Evolutionary conservation across 2,888 invertebrate species (phyloP).

Genomic region (Pterostichus niger): DNA sequence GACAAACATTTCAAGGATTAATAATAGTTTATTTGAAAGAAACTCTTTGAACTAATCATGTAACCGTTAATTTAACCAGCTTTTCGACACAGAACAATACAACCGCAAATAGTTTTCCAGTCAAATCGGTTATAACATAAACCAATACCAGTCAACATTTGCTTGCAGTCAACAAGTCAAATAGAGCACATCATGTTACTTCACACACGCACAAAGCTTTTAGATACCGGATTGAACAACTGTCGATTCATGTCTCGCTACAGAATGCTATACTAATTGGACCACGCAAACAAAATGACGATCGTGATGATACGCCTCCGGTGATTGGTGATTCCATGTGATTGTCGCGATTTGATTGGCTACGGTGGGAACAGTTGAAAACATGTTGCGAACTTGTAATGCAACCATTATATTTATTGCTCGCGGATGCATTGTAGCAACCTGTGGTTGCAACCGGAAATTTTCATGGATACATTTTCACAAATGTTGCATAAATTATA

Average conservation of each 20-base stretch:
- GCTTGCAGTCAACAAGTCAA: not conserved
- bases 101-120: constrained; percentile 8
- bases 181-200: not conserved
- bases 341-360: constrained; percentile 21
- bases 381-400: constrained; percentile 3
- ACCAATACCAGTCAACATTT: constrained; percentile 17
- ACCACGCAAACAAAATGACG: constrained; percentile 29
- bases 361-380: not conserved
- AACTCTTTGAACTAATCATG: not conserved
- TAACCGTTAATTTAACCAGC: not conserved
- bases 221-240: not conserved
- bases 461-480: too few relatives aligned
- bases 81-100: not conserved
- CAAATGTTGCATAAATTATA: too few relatives aligned
- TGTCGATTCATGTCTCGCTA: not conserved
- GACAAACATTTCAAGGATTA: too few relatives aligned
- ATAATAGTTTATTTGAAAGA: too few relatives aligned
- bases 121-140: constrained; percentile 29
- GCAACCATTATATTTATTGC: not conserved
- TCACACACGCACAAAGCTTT: not conserved
- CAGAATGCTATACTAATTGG: constrained; percentile 29
- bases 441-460: not conserved
- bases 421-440: not conserved
- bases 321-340: constrained; percentile 20
- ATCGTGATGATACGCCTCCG: constrained; percentile 11